Conservation (phyloP, 2,797 vertebrate genomes). For the Siniperca scherzeri region DNA sequence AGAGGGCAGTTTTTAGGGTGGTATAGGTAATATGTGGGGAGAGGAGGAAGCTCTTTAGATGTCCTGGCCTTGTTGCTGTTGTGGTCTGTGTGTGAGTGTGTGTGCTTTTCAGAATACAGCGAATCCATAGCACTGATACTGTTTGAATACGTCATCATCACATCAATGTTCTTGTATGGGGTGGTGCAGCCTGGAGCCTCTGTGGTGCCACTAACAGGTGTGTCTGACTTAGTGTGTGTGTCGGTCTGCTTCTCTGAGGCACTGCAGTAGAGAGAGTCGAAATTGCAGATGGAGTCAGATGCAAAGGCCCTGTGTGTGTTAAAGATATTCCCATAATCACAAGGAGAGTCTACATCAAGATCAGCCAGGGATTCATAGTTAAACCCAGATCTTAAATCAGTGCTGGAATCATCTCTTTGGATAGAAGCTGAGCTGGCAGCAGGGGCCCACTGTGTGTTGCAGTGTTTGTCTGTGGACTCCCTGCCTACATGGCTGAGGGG, state of each 20-base stretch:
- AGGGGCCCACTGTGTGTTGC: constrained; percentile 30
- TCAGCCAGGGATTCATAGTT: constrained; percentile 51
- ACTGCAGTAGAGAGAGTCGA: constrained; percentile 77
- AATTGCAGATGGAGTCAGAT: constrained; percentile 69
- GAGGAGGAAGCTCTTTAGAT: constrained; percentile 78
- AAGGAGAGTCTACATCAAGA: constrained; percentile 45
- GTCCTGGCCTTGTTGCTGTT: constrained; percentile 59
- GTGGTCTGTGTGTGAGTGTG: constrained; percentile 33
- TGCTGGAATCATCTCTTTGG: constrained; percentile 51
- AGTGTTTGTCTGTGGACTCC: constrained; percentile 47
- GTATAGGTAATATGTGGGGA: constrained; percentile 83
- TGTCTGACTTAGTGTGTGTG: constrained; percentile 34
- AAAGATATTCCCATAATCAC: constrained; percentile 46
- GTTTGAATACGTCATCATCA: constrained; percentile 73
- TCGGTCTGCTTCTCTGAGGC: constrained; percentile 41
- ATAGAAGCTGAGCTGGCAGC: constrained; percentile 40
- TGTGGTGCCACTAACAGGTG: constrained; percentile 27
- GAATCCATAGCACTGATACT: constrained; percentile 47
- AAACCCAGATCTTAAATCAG: constrained; percentile 40
- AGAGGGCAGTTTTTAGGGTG: constrained; percentile 87
- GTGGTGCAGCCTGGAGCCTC: constrained; percentile 76
- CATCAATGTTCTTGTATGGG: constrained; percentile 87
- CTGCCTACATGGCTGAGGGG: constrained; percentile 64
- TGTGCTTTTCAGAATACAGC: constrained; percentile 44
- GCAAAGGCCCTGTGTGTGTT: constrained; percentile 47